phyloP scores from a whole-genome alignment of 2,113 vertebrate species.

The Pangasianodon gigas region DNA sequence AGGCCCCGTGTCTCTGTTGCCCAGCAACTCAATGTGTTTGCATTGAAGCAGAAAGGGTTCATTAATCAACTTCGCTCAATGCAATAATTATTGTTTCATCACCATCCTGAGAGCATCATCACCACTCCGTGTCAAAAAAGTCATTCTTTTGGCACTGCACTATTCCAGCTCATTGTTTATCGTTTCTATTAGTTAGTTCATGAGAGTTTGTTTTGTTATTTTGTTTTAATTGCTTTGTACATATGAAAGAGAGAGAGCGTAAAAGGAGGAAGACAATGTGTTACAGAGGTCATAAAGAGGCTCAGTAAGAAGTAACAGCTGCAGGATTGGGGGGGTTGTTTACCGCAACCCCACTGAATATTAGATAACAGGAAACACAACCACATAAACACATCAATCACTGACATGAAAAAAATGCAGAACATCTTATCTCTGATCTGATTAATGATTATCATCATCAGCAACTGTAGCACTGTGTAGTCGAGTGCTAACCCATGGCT shows the following conservation, averaged over 20 bases:
- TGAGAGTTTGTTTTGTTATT: conserved; percentile 1
- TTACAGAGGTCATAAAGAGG: conserved; percentile 6
- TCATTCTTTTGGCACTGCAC: not conserved
- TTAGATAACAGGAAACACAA: conserved; percentile 37
- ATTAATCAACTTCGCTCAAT: conserved; percentile 1
- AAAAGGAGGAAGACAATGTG: conserved; percentile 23
- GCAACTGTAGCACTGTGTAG: not conserved
- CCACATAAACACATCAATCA: not conserved
- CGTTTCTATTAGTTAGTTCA: not conserved
- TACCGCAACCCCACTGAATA: not conserved
- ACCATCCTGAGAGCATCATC: conserved; percentile 8
- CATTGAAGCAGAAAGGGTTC: conserved; percentile 17
- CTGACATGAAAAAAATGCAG: not conserved
- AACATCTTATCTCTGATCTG: not conserved
- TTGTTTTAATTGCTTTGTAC: not conserved
- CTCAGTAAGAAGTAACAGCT: conserved; percentile 30
- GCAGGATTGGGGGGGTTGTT: not conserved
- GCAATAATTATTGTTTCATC: conserved; percentile 29
- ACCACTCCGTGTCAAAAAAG: not conserved
- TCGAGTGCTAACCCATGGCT: not conserved
- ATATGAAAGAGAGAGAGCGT: not conserved
- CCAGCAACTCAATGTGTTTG: conserved; percentile 45
- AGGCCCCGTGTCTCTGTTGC: conserved; percentile 48
- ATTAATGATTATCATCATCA: not conserved
- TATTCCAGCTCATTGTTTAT: not conserved